Conservation (phyloP, 2,888 invertebrate genomes). For the Cordilura impudica region DNA sequence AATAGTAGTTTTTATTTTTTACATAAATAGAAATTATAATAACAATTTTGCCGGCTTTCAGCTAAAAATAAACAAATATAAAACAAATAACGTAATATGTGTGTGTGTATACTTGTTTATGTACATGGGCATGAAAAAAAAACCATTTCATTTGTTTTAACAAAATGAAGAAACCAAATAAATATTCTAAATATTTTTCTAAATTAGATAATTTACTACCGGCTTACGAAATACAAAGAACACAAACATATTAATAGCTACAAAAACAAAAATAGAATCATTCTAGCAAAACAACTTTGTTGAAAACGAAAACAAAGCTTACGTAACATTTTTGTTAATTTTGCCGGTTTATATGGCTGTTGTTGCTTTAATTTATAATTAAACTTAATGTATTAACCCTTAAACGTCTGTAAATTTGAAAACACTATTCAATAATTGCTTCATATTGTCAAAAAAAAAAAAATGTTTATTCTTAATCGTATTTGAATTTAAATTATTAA, state of each 20-base stretch:
- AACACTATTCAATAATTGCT: too few relatives aligned
- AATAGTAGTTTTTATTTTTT: neutral
- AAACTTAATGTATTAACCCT: neutral
- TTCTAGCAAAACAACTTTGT: constrained; percentile 1
- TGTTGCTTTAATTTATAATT: neutral
- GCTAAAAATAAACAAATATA: constrained; percentile 21
- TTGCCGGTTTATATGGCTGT: constrained; percentile 2
- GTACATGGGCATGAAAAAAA: too few relatives aligned
- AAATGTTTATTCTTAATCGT: too few relatives aligned
- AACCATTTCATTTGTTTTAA: constrained; percentile 1
- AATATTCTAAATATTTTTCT: neutral
- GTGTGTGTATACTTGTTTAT: too few relatives aligned
- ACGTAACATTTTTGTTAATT: constrained; percentile 1
- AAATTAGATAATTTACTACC: neutral
- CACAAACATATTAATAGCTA: neutral
- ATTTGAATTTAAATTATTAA: too few relatives aligned
- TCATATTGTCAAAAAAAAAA: too few relatives aligned
- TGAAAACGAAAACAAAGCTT: constrained; percentile 7
- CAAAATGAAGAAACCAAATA: neutral
- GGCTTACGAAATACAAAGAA: neutral
- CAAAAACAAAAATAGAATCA: neutral
- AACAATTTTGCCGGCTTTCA: constrained; percentile 32
- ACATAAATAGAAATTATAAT: constrained; percentile 15
- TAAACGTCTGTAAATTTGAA: too few relatives aligned
- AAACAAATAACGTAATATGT: neutral